Evolutionary conservation across 2,888 invertebrate genomes (phyloP), one percentile per base, ranked within the genome.

Genomic region (Chymomyza caudatula): DNA sequence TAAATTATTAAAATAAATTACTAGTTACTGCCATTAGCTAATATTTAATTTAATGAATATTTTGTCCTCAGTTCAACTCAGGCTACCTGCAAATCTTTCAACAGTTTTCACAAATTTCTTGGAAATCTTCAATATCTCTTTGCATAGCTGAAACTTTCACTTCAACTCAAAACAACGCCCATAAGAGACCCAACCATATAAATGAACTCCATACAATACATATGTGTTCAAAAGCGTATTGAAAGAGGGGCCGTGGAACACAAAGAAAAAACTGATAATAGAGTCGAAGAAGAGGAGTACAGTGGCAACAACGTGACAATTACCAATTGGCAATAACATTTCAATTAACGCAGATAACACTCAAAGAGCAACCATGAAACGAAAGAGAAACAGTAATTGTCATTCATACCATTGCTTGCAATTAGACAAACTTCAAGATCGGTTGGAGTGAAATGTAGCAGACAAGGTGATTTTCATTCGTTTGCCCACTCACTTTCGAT

Each of bases 251-350:
- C 29, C 8, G 6, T 51, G 49, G 25, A 4, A 5, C 22, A 44
- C 62, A 60, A 17, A 44, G 53, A 20, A 20, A 11, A 55, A 22
- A 51, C 53, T 15, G 43, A 25, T 22, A 29, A 60, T 43, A 51
- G 29, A 60, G 59, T 51, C 42, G 51, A 47, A 42, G 20, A 49
- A 15, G 55, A 60, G 59, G 2, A 37, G 29, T 23, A 52, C 47
- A 29, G 22, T 59, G 60, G 60, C 65, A 63, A 54, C 60, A 61
- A 19, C 25, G 23, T 59, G 71, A 61, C 76, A 79, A 81, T 81
- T 75, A 78, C 74, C 82, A 79, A 80, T 79, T 77, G 77, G 70
- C 77, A 79, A 76, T 80, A 82, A 74, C 72, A 72, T 68, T 76
- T 73, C 81, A 81, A 78, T 81, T 75, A 77, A 67, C 71, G 74